Evolutionary conservation across 2,113 vertebrate genomes (phyloP), one percentile per base, ranked within the genome.

Genomic region (Corydoras maculifer): DNA sequence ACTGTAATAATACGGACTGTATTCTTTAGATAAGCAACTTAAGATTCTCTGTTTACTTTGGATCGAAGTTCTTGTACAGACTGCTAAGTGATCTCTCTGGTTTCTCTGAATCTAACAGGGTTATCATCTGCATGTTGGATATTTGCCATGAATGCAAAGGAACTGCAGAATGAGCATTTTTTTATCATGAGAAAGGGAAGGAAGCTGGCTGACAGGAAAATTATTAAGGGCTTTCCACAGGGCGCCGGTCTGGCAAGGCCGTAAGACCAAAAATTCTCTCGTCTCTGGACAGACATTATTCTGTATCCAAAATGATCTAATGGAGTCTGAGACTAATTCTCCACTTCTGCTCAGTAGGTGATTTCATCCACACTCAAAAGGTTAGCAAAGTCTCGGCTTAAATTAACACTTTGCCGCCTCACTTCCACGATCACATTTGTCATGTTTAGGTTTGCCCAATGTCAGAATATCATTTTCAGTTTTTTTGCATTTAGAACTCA

Each of bases 91-190:
- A 58, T 70, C 57, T 70, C 15, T 64, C 67, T 77, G 63, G 71
- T 71, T 78, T 50, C 69, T 73, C 75, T 64, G 72, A 13, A 64
- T 30, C 30, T 68, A 77, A 73, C 70, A 31, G 60, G 67, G 35
- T n/a, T 68, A 72, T 65, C 63, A 64, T 9, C 6, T 15, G 14
- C 13, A n/a, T 15, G 3, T n/a, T 57, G 32, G 25, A 70, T n/a
- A 57, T 71, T 30, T 30, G 49, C 12, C 8, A 55, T 62, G 14
- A 68, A 74, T 60, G 10, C 14, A 71, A 58, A 75, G 60, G 67
- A 83, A 73, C 50, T 63, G 80, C 82, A 79, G 58, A 75, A 72
- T 75, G 68, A 71, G 77, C 77, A 65, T 75, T 77, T 84, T 57
- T 43, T 43, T 53, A 59, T 67, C 58, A 64, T 82, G 80, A 84